Percentiles rank a stretch among this genome's conserved stretches.
Conservation (phyloP, 2,797 vertebrate genomes). For the Acrocephalus scirpaceus region DNA sequence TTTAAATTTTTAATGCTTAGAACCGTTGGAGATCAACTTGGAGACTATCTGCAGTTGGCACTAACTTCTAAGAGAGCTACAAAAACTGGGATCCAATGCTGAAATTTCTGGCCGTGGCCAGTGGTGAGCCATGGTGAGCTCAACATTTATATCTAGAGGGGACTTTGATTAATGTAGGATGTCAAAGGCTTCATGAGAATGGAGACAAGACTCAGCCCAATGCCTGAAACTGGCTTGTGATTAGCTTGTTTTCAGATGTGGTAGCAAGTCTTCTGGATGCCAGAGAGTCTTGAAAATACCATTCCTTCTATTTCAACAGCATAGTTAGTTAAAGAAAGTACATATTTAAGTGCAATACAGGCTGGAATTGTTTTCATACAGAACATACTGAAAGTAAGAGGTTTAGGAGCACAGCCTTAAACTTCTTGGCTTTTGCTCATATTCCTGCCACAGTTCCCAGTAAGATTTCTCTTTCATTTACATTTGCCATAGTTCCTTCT, state of each 20-base stretch:
- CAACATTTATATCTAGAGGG: neutral
- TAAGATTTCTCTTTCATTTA: neutral
- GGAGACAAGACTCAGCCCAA: neutral
- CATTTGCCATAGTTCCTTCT: neutral
- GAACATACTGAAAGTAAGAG: neutral
- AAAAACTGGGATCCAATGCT: neutral
- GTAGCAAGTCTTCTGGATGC: neutral
- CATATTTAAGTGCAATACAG: neutral
- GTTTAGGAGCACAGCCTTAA: neutral
- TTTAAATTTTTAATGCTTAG: neutral
- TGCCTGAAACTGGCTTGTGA: neutral
- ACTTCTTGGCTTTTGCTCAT: neutral
- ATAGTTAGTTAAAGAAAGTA: neutral
- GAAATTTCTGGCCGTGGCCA: neutral
- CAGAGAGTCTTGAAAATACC: neutral
- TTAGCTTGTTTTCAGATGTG: neutral
- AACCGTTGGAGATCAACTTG: neutral
- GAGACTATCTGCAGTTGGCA: neutral
- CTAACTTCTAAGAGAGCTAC: neutral
- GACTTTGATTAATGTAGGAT: neutral
- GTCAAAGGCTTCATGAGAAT: fast-evolving
- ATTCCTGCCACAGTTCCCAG: neutral
- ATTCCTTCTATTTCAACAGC: neutral
- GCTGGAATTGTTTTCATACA: neutral
- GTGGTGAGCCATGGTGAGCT: neutral